Percentiles rank a stretch among this genome's conserved stretches.
Evolutionary conservation across 2,797 vertebrate genomes (phyloP).

Genomic region (Lacerta bilineata): DNA sequence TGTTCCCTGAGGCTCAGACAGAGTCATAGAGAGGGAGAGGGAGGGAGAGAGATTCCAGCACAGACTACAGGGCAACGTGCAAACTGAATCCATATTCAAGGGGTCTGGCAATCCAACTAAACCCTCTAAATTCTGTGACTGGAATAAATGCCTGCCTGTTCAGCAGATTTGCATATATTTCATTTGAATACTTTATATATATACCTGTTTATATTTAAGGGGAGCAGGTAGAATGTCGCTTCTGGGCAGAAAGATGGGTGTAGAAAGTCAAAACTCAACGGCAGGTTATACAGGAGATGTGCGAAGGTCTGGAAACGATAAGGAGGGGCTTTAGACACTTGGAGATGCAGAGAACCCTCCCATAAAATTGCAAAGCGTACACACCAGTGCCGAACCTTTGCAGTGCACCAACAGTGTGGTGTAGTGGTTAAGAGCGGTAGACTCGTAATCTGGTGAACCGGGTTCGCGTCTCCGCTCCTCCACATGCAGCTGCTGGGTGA

Average conservation of each 20-base stretch:
- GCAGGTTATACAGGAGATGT: not conserved
- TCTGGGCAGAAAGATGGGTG: not conserved
- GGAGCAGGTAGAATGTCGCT: not conserved
- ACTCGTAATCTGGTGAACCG: too few species aligned
- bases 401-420: not conserved
- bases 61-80: not conserved
- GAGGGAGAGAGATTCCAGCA: not conserved
- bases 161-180: not conserved
- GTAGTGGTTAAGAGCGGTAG: too few species aligned
- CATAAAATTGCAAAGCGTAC: too few species aligned
- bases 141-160: not conserved
- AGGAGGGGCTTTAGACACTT: not conserved
- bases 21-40: not conserved
- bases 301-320: not conserved
- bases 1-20: slow-evolving; percentile 32
- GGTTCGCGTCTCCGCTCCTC: too few species aligned
- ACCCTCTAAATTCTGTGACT: slow-evolving; percentile 3
- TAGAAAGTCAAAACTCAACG: not conserved
- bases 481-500: too few species aligned
- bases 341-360: not conserved
- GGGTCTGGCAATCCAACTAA: not conserved
- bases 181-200: not conserved
- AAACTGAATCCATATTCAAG: slow-evolving; percentile 4
- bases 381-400: not conserved
- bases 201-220: not conserved